Evolutionary conservation across 2,888 invertebrate species (phyloP), one percentile per base, ranked within the genome.

Genomic region (Diploptera punctata): DNA sequence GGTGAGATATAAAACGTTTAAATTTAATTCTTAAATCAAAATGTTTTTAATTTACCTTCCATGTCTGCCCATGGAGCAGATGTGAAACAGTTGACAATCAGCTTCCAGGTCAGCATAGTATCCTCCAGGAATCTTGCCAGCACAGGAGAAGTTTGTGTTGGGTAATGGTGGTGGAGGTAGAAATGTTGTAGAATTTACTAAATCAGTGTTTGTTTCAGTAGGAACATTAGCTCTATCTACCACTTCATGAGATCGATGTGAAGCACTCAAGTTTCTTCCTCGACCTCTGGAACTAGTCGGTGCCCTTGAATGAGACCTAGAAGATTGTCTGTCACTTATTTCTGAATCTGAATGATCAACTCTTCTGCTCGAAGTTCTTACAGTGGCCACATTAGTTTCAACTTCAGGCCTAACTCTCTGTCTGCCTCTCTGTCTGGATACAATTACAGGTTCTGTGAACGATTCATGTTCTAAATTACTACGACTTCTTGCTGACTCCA

Each of bases 21-120:
- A n/a, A n/a, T n/a, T n/a, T n/a, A n/a, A n/a, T n/a, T n/a, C n/a
- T n/a, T n/a, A n/a, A n/a, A n/a, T n/a, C n/a, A n/a, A n/a, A n/a
- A n/a, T n/a, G n/a, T n/a, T 31, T 60, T 13, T 24, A 13, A 68
- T 74, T 77, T 76, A 79, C 80, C 76, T 79, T 65, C 78, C 77
- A 60, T 79, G 76, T 68, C 77, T 76, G 49, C 79, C 80, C 73
- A 79, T 79, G 1, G 80, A 79, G 75, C 82, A 82, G 72, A 81
- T 81, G 73, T 81, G 81, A 74, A 81, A 82, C n/a, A 80, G 77
- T 60, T 77, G 78, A 70, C 82, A 82, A 68, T 80, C 80, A 19
- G 79, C 77, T 71, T 80, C 79, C 4, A 78, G 76, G 70, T 82
- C 82, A 4, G 81, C 81, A 74, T 82, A 81, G 73, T 80, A 80